A percentile compares a stretch with the other conserved stretches of the same genome.
Evolutionary conservation across 2,797 vertebrate species (phyloP).

Genomic region (Hyperoplus lanceolatus): DNA sequence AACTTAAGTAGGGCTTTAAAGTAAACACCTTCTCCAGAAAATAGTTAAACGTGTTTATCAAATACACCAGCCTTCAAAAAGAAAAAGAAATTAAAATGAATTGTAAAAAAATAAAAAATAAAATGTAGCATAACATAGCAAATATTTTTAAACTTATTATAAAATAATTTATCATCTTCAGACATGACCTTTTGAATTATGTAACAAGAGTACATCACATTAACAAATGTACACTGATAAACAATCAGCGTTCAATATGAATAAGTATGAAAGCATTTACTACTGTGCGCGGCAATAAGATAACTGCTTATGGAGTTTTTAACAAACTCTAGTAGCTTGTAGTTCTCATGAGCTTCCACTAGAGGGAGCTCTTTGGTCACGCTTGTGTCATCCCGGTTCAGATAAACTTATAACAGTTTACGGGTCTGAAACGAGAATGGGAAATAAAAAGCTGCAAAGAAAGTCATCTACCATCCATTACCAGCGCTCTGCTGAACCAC

Average conservation of each 20-base stretch:
- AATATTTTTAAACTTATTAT: background rate
- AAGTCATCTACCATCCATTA: background rate
- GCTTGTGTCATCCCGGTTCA: background rate
- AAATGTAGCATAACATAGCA: background rate
- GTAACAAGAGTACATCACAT: background rate
- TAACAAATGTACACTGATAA: background rate
- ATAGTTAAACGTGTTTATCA: background rate
- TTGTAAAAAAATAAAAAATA: background rate
- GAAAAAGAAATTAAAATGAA: background rate
- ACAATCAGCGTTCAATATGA: background rate
- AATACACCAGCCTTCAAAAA: background rate
- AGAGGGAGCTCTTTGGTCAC: slow-evolving; percentile 20
- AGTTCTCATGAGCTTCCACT: slow-evolving; percentile 13
- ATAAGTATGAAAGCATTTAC: background rate
- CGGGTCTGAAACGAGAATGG: background rate
- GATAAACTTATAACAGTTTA: background rate
- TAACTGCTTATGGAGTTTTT: background rate
- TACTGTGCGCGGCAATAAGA: too few species aligned
- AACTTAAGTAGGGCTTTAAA: background rate
- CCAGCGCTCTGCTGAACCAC: background rate
- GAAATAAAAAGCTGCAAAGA: background rate
- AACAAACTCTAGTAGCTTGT: background rate
- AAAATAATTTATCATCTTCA: background rate
- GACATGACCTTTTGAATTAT: background rate
- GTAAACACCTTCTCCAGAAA: background rate